Base-by-base conservation (phyloP, 2,797 vertebrate species). In the Siniperca obscura region DNA sequence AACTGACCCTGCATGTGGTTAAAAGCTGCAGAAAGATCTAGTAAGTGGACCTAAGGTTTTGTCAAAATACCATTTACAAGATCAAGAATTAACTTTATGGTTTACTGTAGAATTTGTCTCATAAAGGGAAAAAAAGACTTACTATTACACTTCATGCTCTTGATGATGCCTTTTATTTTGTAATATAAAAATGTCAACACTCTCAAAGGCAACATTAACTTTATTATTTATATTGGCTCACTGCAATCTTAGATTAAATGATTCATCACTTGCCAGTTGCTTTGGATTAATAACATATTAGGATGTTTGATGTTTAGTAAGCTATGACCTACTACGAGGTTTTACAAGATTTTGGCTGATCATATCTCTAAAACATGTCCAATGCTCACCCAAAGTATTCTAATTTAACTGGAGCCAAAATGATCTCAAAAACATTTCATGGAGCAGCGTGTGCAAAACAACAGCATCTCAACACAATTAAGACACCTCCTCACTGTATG, bases 221-320 rank as follows among this genome's bases (percentile, higher is more conserved):
- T 76, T 72, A 74, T 87, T 81, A 90, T 89, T 91, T 69, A 87
- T 77, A 70, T 67, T 8, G 11, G 30, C 74, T 80, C 36, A 48
- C 42, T 80, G 66, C 69, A 67, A 40, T 83, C 70, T 80, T 78
- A 44, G 74, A 84, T 83, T 90, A 48, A 86, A 90, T 87, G 76
- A 89, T 90, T 90, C 68, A 90, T 89, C 67, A 30, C 67, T 86
- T 60, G 70, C 87, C 88, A 83, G 77, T 87, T 84, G 69, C 73
- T 84, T 89, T 90, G 80, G 80, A 93, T 89, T 71, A 87, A 86
- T 70, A 88, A 74, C 84, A 81, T 62, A 86, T 76, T 57, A 86
- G 40, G 69, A 80, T 89, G 86, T 91, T 93, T 91, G 82, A 90
- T 90, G 82, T 89, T 90, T 86, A 81, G 81, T 78, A 78, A 87